Evolutionary conservation across 2,797 vertebrate species (phyloP), one percentile per base, ranked within the genome.

Genomic region (Mus spretus): DNA sequence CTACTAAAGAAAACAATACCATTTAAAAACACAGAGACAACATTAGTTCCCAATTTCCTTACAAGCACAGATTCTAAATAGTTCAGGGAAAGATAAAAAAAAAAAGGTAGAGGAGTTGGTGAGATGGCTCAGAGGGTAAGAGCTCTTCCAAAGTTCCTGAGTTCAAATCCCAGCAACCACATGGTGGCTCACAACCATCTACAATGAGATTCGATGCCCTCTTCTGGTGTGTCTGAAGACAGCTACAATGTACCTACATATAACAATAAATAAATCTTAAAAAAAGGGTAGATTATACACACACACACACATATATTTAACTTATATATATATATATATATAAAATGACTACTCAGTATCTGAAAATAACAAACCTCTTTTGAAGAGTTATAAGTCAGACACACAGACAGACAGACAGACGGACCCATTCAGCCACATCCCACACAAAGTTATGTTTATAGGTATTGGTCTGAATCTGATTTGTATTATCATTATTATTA

Each of bases 61-160:
- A 79, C 91, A 91, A 95, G 50, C 22, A 72, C 4, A 90, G 26
- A 34, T 91, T 96, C 89, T 63, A 94, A 93, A 72, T 77, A 93
- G 85, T 14, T 79, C 40, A 85, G 34, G 92, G 93, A 77, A 50
- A 47, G 24, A 47, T 13, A 59, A 57, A 55, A 37, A 93, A 96
- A 63, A 37, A 37, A 57, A 37, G 63, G 26, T 74, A 24, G 26
- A 78, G 19, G 55, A 3, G 55, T 15, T 17, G 55, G 55, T 15
- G 55, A 55, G 14, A 5, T 55, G 15, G 55, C 55, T 55, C 55
- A 55, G 55, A 4, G 15, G 55, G 17, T 55, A 55, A 55, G 55
- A 55, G 55, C 55, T 55, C 55, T 55, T 55, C 15, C 4, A 17
- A 15, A 55, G 55, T 3, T 55, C 55, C 14, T 55, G 55, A 55